A percentile compares a stretch with the other conserved stretches of the same genome.
Evolutionary conservation across 2,888 invertebrate species (phyloP).

Genomic region (Dryomyza anilis): DNA sequence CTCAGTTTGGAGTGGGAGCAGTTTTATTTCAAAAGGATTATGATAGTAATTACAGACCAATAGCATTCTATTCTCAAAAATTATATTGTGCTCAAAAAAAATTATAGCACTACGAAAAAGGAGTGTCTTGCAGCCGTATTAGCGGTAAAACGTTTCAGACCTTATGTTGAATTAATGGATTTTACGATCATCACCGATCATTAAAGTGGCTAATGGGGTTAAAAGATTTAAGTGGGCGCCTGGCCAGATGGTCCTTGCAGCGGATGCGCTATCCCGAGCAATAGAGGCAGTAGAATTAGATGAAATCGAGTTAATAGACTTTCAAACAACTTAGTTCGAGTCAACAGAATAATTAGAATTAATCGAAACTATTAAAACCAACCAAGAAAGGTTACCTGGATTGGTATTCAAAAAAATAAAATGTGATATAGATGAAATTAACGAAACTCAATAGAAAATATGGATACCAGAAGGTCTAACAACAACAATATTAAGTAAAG

Average conservation of each 20-base stretch:
- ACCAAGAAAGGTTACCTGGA: background rate
- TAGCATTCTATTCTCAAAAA: conserved; percentile 28
- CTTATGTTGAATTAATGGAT: conserved; percentile 10
- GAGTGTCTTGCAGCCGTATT: conserved; percentile 26
- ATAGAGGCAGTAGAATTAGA: background rate
- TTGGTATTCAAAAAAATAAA: background rate
- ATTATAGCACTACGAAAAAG: conserved; percentile 29
- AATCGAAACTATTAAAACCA: background rate
- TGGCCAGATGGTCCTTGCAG: conserved; percentile 23
- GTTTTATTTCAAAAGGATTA: conserved; percentile 16
- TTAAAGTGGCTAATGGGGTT: conserved; percentile 21
- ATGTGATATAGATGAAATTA: background rate
- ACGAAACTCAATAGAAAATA: conserved; percentile 9
- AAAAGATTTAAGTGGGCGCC: conserved; percentile 34
- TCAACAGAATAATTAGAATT: conserved; percentile 3
- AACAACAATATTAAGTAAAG: background rate
- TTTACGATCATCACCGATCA: conserved; percentile 26
- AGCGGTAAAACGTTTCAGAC: conserved; percentile 8
- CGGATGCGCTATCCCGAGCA: conserved; percentile 11
- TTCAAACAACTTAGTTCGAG: conserved; percentile 7
- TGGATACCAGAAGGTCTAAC: conserved; percentile 14
- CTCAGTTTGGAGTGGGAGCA: conserved; percentile 17
- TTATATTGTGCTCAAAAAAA: conserved; percentile 24
- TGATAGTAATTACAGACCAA: conserved; percentile 11
- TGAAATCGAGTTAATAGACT: background rate